Percentiles rank a stretch among this genome's conserved stretches.
Evolutionary conservation across 2,888 invertebrate genomes (phyloP).

Genomic region (Chorisops tibialis): DNA sequence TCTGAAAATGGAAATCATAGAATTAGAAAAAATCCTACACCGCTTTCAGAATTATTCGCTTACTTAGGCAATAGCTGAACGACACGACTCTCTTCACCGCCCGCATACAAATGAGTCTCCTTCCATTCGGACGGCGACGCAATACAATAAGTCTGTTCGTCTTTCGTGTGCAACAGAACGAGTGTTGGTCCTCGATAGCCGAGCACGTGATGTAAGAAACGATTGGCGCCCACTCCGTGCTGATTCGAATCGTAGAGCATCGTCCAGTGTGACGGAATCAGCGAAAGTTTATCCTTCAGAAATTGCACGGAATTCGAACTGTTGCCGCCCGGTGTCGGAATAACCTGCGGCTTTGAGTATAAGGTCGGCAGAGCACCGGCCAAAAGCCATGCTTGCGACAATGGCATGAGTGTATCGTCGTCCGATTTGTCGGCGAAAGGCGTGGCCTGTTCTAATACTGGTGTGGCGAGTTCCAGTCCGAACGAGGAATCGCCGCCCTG

Average conservation of each 20-base stretch:
- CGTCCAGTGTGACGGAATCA: slow-evolving; percentile 79
- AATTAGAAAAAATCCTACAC: too few relatives aligned
- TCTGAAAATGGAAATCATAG: slow-evolving; percentile 46
- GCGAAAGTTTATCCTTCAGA: slow-evolving; percentile 64
- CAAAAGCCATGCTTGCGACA: slow-evolving; percentile 69
- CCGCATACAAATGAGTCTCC: slow-evolving; percentile 81
- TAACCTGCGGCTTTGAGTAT: slow-evolving; percentile 54
- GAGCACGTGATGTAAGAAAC: slow-evolving; percentile 83
- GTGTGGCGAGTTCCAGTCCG: slow-evolving; percentile 71
- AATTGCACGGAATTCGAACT: slow-evolving; percentile 46
- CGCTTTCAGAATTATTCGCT: slow-evolving; percentile 40
- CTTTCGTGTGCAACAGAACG: slow-evolving; percentile 58
- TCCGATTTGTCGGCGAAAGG: slow-evolving; percentile 46
- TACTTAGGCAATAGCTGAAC: slow-evolving; percentile 73
- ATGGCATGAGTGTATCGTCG: slow-evolving; percentile 55
- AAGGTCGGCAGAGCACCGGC: slow-evolving; percentile 63
- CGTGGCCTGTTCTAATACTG: slow-evolving; percentile 62
- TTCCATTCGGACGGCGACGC: slow-evolving; percentile 80
- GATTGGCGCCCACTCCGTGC: slow-evolving; percentile 83
- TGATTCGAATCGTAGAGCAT: slow-evolving; percentile 78
- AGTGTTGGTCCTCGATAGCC: slow-evolving; percentile 62
- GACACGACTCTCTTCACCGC: slow-evolving; percentile 72
- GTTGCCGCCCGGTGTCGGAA: slow-evolving; percentile 40
- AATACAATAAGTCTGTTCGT: slow-evolving; percentile 69
- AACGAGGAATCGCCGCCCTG: slow-evolving; percentile 44